Base-by-base conservation (phyloP, 1,140 invertebrate genomes). In the Magallana ariakensis region DNA sequence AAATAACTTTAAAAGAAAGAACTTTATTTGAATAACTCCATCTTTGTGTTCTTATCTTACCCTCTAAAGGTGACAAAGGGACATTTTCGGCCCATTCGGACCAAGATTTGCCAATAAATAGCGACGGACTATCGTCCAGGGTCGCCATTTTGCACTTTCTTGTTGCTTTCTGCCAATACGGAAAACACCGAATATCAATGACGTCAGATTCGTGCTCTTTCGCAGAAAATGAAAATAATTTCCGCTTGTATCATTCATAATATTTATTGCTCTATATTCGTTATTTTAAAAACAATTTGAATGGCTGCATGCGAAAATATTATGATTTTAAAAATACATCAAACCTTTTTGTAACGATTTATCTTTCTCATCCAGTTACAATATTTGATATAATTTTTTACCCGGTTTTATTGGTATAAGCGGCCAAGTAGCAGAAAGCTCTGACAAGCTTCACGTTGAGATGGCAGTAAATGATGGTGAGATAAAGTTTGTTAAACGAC, bases 81-180 rank as follows among this genome's bases (percentile, higher is more conserved):
- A 91, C 85, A 80, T 90, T 90, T 66, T 92, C 92, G 87, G 92
- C 93, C 93, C 93, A 94, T 87, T 92, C 92, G 88, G 93, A 91
- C 94, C 94, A 95, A 83, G 92, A 90, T 91, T 94, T 94, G 88
- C 94, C 94, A 90, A 92, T 91, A 92, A 94, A 93, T 89, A 93
- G 92, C 91, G 94, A 94, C 90, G 94, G 94, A 94, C 94, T 95
- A 89, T 91, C 92, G 93, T 94, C 94, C 91, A 93, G 91, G 89
- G 94, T 94, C 94, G 94, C 94, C 94, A 95, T 95, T 94, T 95
- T 95, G 89, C 89, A 92, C 89, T 92, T 93, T 93, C 92, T 94
- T 93, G 92, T 94, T 94, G 92, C 93, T 93, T 94, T 94, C 92
- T 92, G 87, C 91, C 90, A 90, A 91, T 87, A 83, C 93, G 93